Base-by-base conservation (phyloP, 2,113 vertebrate species). In the Corapipo altera region DNA sequence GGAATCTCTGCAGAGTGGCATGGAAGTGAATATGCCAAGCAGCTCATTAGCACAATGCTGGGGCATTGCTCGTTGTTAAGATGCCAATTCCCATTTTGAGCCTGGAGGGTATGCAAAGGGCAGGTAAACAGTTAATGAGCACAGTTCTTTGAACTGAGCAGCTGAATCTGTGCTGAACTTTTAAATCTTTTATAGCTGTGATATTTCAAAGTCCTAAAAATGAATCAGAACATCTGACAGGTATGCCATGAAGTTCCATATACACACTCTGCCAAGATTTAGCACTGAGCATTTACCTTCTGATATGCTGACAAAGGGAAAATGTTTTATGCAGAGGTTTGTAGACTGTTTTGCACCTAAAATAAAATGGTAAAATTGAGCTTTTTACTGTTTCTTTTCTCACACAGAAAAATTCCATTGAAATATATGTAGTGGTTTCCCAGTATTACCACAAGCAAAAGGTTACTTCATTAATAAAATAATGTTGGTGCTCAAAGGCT, bases 291-390 rank as follows among this genome's bases (percentile, higher is more conserved):
- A 84, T 96, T 97, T 97, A 89, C 91, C 73, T 95, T 91, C 85
- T 93, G 75, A 90, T 94, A 77, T 95, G 91, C 94, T 96, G 95
- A 97, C 93, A 94, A 95, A 96, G 93, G 91, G 71, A 91, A 95
- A 97, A 92, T 57, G 43, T 67, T 96, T 96, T 94, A 93, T 94
- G 71, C 77, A 77, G 85, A 85, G 84, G 71, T 83, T 67, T 96
- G 67, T 72, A 55, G 73, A 58, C 66, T 92, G 49, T 72, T 96
- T 89, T 94, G 70, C 41, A 85, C 62, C 64, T 88, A 49, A 93
- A 95, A 91, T 59, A 91, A 96, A 64, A 54, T 39, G 57, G 37
- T 58, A 89, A 93, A 87, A 76, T n/a, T 32, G 27, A 78, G 74
- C 30, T 88, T 95, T 95, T 91, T 94, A 85, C 32, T 55, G 30